Percentiles rank a stretch among this genome's conserved stretches.
Evolutionary conservation across 1,140 invertebrate species (phyloP).

Genomic region (Condylostylus longicornis): DNA sequence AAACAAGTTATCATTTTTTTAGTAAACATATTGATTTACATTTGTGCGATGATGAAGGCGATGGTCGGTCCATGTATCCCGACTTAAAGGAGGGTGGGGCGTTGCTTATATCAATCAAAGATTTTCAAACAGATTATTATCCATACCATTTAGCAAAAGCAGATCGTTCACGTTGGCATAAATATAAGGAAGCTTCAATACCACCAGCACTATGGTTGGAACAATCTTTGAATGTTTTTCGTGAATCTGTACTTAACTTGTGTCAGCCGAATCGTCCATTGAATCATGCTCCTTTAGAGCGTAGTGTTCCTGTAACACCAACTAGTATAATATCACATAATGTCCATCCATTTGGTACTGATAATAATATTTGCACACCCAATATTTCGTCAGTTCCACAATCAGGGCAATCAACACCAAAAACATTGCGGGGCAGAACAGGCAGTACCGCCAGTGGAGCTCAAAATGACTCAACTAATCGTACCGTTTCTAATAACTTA

Average conservation of each 20-base stretch:
- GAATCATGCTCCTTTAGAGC: constrained; percentile 38
- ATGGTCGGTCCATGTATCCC: constrained; percentile 66
- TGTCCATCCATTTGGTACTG: too few species aligned
- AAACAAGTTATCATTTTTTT: constrained; percentile 95
- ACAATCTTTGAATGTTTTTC: constrained; percentile 48
- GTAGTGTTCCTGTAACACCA: constrained; percentile 30
- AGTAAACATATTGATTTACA: constrained; percentile 90
- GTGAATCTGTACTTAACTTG: constrained; percentile 46
- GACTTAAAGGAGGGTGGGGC: constrained; percentile 78
- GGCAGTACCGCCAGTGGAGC: constrained; percentile 10
- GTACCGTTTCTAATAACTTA: constrained; percentile 25
- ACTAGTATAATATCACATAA: not conserved
- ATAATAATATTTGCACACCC: constrained; percentile 20
- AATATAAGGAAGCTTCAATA: constrained; percentile 43
- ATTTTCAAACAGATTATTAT: constrained; percentile 89
- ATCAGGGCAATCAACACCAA: constrained; percentile 3
- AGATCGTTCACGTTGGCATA: constrained; percentile 76
- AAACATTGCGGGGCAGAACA: not conserved
- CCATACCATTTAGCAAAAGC: constrained; percentile 86
- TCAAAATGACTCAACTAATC: constrained; percentile 14
- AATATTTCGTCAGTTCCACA: constrained; percentile 11
- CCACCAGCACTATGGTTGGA: constrained; percentile 55
- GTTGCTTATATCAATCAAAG: constrained; percentile 79
- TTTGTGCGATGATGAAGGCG: constrained; percentile 87
- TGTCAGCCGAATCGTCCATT: constrained; percentile 42